Conservation (phyloP, 2,797 vertebrate species). For the Dromococcyx pavoninus region DNA sequence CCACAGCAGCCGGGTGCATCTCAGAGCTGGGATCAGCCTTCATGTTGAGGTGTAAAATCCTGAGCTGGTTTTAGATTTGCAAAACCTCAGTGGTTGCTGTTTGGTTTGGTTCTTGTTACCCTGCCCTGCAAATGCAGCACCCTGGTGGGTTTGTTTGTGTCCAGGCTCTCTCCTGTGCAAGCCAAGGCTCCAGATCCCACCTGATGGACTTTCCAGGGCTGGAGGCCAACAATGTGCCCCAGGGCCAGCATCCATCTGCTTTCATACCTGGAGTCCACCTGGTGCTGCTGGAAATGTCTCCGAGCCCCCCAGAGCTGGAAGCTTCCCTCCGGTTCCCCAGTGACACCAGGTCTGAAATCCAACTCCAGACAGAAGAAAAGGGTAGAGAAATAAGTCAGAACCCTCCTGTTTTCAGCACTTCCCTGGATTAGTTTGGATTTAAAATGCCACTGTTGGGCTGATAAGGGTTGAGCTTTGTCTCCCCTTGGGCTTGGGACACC, state of each 20-base stretch:
- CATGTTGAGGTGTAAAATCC: not conserved
- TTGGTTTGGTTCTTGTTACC: not conserved
- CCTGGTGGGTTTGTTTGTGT: not conserved
- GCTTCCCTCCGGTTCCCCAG: not conserved
- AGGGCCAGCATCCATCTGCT: accelerated
- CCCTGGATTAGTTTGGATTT: not conserved
- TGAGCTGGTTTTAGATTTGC: not conserved
- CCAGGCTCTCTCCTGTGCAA: not conserved
- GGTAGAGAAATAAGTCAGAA: not conserved
- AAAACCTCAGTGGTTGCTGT: not conserved
- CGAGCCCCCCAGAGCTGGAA: not conserved
- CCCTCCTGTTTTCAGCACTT: not conserved
- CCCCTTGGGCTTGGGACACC: not conserved
- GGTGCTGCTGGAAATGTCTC: not conserved
- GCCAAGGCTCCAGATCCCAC: not conserved
- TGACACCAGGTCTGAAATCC: not conserved
- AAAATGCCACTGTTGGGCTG: not conserved
- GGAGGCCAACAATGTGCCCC: not conserved
- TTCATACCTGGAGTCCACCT: not conserved
- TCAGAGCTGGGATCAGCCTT: not conserved
- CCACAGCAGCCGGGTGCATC: not conserved
- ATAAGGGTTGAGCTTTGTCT: not conserved
- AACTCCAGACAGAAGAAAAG: not conserved
- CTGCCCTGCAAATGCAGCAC: not conserved
- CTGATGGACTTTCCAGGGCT: not conserved